Base-by-base conservation (phyloP, 2,113 vertebrate genomes). In the Nyctibius bracteatus region DNA sequence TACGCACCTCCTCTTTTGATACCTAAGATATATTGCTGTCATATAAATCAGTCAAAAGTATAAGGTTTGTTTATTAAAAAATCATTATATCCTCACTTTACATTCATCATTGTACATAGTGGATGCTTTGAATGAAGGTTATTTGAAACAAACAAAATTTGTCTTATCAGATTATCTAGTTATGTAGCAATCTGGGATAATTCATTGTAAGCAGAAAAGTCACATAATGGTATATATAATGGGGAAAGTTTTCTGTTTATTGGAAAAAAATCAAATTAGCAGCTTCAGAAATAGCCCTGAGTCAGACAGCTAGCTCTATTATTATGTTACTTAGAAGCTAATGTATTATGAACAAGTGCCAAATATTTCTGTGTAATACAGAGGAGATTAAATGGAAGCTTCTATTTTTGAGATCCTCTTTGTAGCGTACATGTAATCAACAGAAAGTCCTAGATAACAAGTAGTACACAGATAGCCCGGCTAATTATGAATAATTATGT, bases 271-370 rank as follows among this genome's bases (percentile, higher is more conserved):
- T 95, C 79, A 96, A 92, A 97, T 88, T 94, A 96, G 88, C 75
- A 96, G 90, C 88, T 94, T 95, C 92, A 94, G 90, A 96, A 96
- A 97, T 96, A 97, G 96, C 94, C 86, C 49, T 77, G 74, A 94
- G 95, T 94, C 92, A 91, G 90, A 94, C 92, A 95, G 96, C 85
- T 91, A 92, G 94, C 85, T 95, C 95, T 94, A 79, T 95, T 96
- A 96, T 95, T 97, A 91, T 91, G 92, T 96, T 97, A 95, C 96
- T 97, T 92, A 90, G 93, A 96, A 94, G 90, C 94, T 96, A 96
- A 96, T 96, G 95, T 92, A 96, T 96, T 96, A 95, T 92, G 96
- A 97, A 94, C 92, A 61, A 89, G 94, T 94, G 97, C 97, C 97
- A 97, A 97, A 92, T 96, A 93, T 92, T 96, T 96, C 90, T 86